Conservation (phyloP, 2,888 invertebrate genomes). For the Galerucella calmariensis region DNA sequence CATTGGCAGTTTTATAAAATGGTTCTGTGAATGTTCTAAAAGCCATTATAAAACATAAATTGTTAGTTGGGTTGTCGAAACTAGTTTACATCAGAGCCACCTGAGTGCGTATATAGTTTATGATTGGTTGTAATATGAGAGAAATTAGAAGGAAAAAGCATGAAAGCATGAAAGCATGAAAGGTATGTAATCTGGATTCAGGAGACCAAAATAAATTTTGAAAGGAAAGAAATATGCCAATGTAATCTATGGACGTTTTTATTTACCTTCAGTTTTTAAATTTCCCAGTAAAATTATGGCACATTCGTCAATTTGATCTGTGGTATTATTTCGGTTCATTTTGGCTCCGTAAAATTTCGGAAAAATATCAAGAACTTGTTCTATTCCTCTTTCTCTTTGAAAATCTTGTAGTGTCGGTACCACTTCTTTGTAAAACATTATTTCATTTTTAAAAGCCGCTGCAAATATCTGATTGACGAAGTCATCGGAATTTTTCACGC, state of each 20-base stretch:
- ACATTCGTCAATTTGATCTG: constrained; percentile 64
- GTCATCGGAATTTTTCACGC: constrained; percentile 45
- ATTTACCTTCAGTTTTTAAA: constrained; percentile 54
- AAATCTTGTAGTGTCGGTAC: constrained; percentile 63
- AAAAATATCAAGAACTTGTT: constrained; percentile 61
- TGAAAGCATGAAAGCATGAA: too few relatives aligned
- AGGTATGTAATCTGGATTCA: too few relatives aligned
- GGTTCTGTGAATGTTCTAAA: too few relatives aligned
- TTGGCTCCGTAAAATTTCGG: constrained; percentile 49
- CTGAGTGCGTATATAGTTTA: too few relatives aligned
- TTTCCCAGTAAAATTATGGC: constrained; percentile 68
- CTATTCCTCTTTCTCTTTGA: constrained; percentile 62
- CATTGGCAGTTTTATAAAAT: too few relatives aligned
- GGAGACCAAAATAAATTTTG: too few relatives aligned
- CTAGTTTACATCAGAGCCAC: too few relatives aligned
- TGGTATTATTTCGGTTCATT: constrained; percentile 40
- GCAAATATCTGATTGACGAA: constrained; percentile 25
- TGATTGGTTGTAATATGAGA: too few relatives aligned
- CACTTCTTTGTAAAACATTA: constrained; percentile 65
- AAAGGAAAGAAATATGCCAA: too few relatives aligned
- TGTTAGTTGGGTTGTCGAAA: too few relatives aligned
- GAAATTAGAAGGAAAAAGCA: too few relatives aligned
- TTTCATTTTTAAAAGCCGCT: constrained; percentile 64
- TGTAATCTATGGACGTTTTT: not conserved
- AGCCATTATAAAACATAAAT: too few relatives aligned